Conservation (phyloP, 30 jellyfish, hydroid and myxozoan genomes). For the Turritopsis dohrnii region DNA sequence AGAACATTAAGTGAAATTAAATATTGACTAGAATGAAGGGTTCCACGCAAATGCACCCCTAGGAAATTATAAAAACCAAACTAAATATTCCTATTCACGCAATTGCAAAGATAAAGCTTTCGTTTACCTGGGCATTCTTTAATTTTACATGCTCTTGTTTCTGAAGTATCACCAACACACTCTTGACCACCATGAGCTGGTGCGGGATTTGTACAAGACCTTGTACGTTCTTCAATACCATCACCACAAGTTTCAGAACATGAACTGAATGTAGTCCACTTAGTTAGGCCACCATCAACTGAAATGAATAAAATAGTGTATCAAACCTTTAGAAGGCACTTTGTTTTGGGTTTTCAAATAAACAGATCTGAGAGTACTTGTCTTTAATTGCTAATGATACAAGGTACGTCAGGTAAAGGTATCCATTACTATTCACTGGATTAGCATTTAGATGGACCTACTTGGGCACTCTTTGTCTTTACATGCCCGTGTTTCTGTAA, state of each 20-base stretch:
- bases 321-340: neutral
- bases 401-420: neutral
- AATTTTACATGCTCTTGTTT: constrained; percentile 16
- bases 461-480: constrained; percentile 42
- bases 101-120: too few relatives aligned
- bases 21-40: neutral
- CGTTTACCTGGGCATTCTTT: constrained; percentile 27
- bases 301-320: neutral
- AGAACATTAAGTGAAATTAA: neutral
- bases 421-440: neutral
- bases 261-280: constrained; percentile 16
- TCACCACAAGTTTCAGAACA: constrained; percentile 36
- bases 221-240: constrained; percentile 7
- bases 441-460: neutral
- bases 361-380: too few relatives aligned
- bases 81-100: too few relatives aligned
- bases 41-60: neutral
- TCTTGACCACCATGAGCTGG: constrained; percentile 36
- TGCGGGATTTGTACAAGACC: constrained; percentile 27
- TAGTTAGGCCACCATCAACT: constrained; percentile 28
- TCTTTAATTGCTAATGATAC: too few relatives aligned
- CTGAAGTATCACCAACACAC: constrained; percentile 18
- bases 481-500: constrained; percentile 31
- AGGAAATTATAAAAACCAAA: too few relatives aligned
- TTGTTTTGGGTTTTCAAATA: too few relatives aligned